These are phyloP conservation scores for Spialia ferax DNA, from an alignment of 2,888 invertebrate species.

Conservation along the genomic window DNA sequence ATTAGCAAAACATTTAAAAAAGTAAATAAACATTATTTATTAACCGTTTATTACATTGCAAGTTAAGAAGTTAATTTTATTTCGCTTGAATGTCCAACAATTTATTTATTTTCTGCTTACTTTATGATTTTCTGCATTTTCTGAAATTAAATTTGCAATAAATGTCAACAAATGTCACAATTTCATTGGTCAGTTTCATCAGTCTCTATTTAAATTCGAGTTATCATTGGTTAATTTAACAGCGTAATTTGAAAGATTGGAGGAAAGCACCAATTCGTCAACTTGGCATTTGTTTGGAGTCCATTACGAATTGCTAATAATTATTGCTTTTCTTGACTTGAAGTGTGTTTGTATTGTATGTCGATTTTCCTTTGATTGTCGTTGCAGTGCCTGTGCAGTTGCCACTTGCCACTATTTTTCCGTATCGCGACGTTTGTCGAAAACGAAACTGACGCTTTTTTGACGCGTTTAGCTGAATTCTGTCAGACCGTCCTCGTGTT, in stretches of 20 bases:
- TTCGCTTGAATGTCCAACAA: background rate
- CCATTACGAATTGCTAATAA: background rate
- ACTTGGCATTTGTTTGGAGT: background rate
- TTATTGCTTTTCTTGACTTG: background rate
- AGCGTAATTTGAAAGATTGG: background rate
- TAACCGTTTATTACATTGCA: no score
- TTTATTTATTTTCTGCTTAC: no score
- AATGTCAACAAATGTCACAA: background rate
- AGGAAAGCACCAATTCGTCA: no score
- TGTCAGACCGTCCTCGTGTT: slow-evolving; percentile 62
- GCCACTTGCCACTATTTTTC: background rate
- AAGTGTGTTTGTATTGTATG: background rate
- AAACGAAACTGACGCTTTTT: background rate
- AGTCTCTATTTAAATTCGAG: background rate
- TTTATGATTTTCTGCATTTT: no score
- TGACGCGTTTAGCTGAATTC: slow-evolving; percentile 11
- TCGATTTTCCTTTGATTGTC: background rate
- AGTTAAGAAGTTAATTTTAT: background rate
- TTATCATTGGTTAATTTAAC: background rate
- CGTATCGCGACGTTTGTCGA: slow-evolving; percentile 11
- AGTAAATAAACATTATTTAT: no score
- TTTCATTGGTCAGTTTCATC: background rate
- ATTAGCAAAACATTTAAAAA: background rate
- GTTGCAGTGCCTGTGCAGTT: background rate
- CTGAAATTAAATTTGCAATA: background rate